These are phyloP conservation scores for Galbula dea DNA, from an alignment of 2,113 vertebrate genomes.

Conservation along the genomic window DNA sequence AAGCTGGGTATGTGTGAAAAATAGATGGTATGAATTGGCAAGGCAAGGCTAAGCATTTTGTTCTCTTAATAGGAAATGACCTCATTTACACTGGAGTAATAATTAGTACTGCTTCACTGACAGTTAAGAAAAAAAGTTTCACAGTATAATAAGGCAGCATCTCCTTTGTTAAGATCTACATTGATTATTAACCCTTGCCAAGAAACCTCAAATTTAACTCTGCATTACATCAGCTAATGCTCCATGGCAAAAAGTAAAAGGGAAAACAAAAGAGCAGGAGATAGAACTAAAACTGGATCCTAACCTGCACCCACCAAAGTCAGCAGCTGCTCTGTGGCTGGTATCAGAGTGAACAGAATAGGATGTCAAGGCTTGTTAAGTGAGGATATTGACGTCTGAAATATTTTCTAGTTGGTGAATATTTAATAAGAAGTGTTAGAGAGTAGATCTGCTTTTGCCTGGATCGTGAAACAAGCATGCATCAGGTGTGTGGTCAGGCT, in stretches of 20 bases:
- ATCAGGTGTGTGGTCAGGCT: background rate
- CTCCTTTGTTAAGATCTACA: constrained; percentile 81
- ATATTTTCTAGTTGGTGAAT: constrained; percentile 50
- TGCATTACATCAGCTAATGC: background rate
- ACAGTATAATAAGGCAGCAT: constrained; percentile 90
- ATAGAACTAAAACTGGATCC: background rate
- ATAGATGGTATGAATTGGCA: constrained; percentile 87
- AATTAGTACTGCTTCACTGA: constrained; percentile 89
- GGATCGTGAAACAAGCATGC: background rate
- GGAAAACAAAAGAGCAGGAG: background rate
- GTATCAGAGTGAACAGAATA: background rate
- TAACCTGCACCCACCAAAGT: background rate
- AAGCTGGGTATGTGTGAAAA: constrained; percentile 86
- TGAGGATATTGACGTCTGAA: background rate
- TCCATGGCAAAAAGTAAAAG: background rate
- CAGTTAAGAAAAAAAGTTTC: constrained; percentile 88
- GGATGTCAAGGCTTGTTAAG: background rate
- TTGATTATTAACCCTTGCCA: constrained; percentile 82
- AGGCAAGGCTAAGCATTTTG: constrained; percentile 83
- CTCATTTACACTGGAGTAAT: constrained; percentile 89
- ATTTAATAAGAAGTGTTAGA: constrained; percentile 26
- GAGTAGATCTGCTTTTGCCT: background rate
- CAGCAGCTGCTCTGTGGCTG: background rate
- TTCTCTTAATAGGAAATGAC: constrained; percentile 90
- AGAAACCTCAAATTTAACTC: constrained; percentile 58